Evolutionary conservation across 2,888 invertebrate species (phyloP).

Genomic region (Diaphora mendica): DNA sequence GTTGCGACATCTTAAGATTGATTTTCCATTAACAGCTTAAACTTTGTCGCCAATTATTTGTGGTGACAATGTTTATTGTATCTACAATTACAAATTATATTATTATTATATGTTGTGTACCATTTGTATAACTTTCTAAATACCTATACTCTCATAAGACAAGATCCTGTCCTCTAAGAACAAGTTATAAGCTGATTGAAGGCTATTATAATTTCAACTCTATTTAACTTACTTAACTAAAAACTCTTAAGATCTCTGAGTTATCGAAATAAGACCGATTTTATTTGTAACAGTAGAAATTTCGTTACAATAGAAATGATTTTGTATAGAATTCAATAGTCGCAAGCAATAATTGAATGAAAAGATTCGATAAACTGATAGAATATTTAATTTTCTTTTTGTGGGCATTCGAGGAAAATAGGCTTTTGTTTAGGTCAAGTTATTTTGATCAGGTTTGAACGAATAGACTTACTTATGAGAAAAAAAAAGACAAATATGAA

Average conservation of each 20-base stretch:
- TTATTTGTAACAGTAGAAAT: constrained; percentile 19
- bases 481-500: not conserved
- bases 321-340: constrained; percentile 23
- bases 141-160: not conserved
- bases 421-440: constrained; percentile 4
- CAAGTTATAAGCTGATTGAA: not conserved
- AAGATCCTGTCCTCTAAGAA: not conserved
- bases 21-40: not conserved
- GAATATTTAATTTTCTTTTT: constrained; percentile 26
- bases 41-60: not conserved
- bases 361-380: constrained; percentile 22
- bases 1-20: not conserved
- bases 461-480: not conserved
- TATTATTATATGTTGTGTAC: not conserved
- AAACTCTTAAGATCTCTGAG: constrained; percentile 13
- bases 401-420: constrained; percentile 10
- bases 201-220: not conserved
- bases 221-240: constrained; percentile 4
- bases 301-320: constrained; percentile 25
- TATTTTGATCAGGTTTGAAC: not conserved
- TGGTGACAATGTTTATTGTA: not conserved
- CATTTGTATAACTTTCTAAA: not conserved
- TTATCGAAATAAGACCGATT: constrained; percentile 16
- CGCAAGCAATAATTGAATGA: constrained; percentile 24
- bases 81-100: not conserved